Evolutionary conservation across 1,140 invertebrate species (phyloP).

Genomic region (Nasonia longicornis): DNA sequence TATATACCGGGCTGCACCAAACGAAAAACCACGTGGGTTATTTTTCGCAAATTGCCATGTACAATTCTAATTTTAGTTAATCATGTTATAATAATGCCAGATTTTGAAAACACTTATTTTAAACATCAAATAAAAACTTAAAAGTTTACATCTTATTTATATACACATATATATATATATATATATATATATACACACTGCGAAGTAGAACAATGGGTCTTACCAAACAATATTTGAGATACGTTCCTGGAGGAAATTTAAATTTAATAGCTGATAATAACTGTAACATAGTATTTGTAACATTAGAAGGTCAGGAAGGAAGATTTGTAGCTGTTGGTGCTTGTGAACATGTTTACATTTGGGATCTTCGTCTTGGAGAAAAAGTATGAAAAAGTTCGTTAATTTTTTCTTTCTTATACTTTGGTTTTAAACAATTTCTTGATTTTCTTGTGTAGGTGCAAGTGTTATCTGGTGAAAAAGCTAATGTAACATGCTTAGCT

Average conservation of each 20-base stretch:
- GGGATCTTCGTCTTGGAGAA: constrained; percentile 92
- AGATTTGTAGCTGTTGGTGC: constrained; percentile 89
- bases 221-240: constrained; percentile 96
- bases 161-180: neutral
- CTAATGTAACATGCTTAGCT: constrained; percentile 79
- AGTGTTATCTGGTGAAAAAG: constrained; percentile 82
- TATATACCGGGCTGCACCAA: neutral
- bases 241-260: constrained; percentile 83
- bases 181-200: neutral
- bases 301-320: constrained; percentile 79
- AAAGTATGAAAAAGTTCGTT: constrained; percentile 73
- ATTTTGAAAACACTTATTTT: neutral
- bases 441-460: constrained; percentile 70
- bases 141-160: neutral
- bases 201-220: constrained; percentile 81
- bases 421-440: neutral
- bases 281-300: constrained; percentile 84
- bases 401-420: constrained; percentile 36
- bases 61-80: neutral
- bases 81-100: neutral
- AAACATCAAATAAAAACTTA: neutral
- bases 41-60: neutral
- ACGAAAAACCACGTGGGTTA: neutral
- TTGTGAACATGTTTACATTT: constrained; percentile 93
- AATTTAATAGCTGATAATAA: constrained; percentile 87